Base-by-base conservation (phyloP, 2,797 vertebrate species). In the Muraenolepis orangiensis region DNA sequence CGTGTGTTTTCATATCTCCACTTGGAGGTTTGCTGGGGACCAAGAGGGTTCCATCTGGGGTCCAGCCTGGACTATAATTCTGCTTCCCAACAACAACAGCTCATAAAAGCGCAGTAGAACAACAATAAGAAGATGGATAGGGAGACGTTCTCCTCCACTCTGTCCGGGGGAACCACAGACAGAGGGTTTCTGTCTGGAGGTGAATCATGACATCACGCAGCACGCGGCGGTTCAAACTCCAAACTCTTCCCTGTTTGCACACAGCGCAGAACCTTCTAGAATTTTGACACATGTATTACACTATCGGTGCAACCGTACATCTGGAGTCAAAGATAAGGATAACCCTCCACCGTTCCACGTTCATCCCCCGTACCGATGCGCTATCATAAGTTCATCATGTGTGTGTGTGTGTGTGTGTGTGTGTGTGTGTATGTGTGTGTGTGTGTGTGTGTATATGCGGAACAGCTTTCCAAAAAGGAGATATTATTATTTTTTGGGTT, bases 301-400 rank as follows among this genome's bases (percentile, higher is more conserved):
- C n/a, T n/a, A n/a, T 13, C 12, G 4, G 40, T 42, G 3, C 40
- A 14, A 2, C 40, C 16, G 46, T 3, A 51, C 46, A 51, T 51
- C 46, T 51, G 46, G 46, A 51, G 16, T 18, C 18, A 1, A 18
- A 51, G 46, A 51, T 51, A 51, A 51, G 46, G 20, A 51, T 18
- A 16, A 51, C 18, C 20, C 46, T 51, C 46, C 46, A 4, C 46
- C n/a, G n/a, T n/a, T n/a, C 8, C 80, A 81, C 87, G 81, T 91
- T 92, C 90, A 90, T 88, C 88, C 91, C 81, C 81, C 83, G 74
- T 81, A 85, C 73, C 88, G 78, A 85, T 89, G 83, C 75, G 67
- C 76, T 86, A 82, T 87, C 86, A 82, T 87, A 80, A 90, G 87
- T 88, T 85, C 84, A 84, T 74, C n/a, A n/a, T n/a, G 66, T 85